Evolutionary conservation across 2,888 invertebrate genomes (phyloP).

Genomic region (Heteromurus nitidus): DNA sequence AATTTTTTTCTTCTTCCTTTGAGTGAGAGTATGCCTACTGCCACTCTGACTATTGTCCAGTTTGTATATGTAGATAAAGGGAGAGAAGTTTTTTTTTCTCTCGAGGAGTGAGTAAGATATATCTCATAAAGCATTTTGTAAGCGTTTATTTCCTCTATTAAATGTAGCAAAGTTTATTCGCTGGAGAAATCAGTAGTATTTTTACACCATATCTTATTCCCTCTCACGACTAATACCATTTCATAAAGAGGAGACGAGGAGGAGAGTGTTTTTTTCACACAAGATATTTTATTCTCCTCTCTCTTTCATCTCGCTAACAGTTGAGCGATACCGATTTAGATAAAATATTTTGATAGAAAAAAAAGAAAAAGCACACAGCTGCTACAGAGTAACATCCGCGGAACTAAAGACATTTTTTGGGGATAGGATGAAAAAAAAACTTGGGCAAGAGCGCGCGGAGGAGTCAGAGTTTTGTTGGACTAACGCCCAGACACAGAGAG

Average conservation of each 20-base stretch:
- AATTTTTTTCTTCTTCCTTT: not conserved
- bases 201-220: constrained; percentile 2
- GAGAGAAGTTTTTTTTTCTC: no score
- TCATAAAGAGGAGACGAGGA: not conserved
- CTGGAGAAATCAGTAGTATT: constrained; percentile 7
- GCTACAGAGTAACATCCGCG: not conserved
- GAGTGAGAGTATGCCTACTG: not conserved
- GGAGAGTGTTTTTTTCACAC: not conserved
- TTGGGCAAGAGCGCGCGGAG: no score
- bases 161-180: not conserved
- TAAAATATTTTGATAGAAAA: not conserved
- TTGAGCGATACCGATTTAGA: constrained; percentile 1
- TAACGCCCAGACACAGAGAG: constrained; percentile 15
- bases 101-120: no score
- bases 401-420: not conserved
- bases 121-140: not conserved
- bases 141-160: not conserved
- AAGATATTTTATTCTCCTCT: constrained; percentile 7
- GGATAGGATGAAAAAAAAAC: not conserved
- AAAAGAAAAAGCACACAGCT: not conserved
- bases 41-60: not conserved
- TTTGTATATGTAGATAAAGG: not conserved
- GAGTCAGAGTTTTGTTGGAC: constrained; percentile 15
- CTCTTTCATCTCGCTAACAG: not conserved
- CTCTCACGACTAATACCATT: not conserved